These are phyloP conservation scores for Ochropacha duplaris DNA, from an alignment of 2,888 invertebrate genomes.

Conservation along the genomic window DNA sequence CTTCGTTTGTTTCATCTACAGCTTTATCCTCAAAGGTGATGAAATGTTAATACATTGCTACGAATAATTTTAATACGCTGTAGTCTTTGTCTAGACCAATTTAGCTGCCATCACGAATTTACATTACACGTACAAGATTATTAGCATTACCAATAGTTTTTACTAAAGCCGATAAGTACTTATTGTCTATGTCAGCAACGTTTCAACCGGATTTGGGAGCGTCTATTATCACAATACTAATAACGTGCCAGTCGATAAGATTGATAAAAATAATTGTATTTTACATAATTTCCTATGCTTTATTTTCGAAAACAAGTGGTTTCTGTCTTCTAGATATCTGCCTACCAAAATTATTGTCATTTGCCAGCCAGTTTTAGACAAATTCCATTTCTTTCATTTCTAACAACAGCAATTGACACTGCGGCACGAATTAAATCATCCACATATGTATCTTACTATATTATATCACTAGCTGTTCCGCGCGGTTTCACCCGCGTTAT, in stretches of 20 bases:
- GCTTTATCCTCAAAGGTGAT: too few relatives aligned
- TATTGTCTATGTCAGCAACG: not conserved
- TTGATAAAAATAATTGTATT: not conserved
- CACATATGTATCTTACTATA: too few relatives aligned
- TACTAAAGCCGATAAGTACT: not conserved
- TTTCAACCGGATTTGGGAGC: conserved; percentile 37
- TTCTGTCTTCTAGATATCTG: too few relatives aligned
- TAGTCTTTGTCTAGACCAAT: not conserved
- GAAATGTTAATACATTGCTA: too few relatives aligned
- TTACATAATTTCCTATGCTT: not conserved
- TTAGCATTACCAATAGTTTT: not conserved
- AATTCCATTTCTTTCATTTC: too few relatives aligned
- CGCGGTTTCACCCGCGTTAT: too few relatives aligned
- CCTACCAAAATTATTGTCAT: too few relatives aligned
- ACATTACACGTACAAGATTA: not conserved
- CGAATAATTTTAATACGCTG: too few relatives aligned
- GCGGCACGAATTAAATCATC: too few relatives aligned
- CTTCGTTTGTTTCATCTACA: not conserved
- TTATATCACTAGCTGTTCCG: too few relatives aligned
- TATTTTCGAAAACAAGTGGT: not conserved
- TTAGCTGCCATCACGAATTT: not conserved
- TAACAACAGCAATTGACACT: not conserved
- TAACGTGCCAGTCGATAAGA: not conserved
- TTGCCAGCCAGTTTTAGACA: not conserved
- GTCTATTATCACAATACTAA: conserved; percentile 29